A percentile compares a stretch with the other conserved stretches of the same genome.
Conservation (phyloP, 2,797 vertebrate species). For the Rhadinocentrus ornatus region DNA sequence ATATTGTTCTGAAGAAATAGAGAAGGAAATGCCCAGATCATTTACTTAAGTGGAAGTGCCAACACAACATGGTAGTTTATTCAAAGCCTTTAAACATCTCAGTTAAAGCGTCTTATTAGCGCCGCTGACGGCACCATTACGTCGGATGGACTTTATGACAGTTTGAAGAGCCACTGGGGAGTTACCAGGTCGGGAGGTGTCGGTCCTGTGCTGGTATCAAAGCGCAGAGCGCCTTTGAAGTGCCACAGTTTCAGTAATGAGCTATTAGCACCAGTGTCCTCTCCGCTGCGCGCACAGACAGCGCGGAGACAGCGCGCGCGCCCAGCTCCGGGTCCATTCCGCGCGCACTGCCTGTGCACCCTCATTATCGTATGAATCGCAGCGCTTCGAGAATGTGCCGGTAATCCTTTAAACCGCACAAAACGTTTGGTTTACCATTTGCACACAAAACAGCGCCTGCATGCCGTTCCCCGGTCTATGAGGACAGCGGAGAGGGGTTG, state of each 20-base stretch:
- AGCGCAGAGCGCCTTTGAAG: slow-evolving; percentile 25
- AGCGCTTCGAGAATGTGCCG: neutral
- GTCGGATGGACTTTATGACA: too few relatives aligned
- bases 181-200: too few relatives aligned
- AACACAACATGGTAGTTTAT: too few relatives aligned
- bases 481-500: neutral
- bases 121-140: too few relatives aligned
- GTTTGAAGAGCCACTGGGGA: too few relatives aligned
- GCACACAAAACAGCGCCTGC: slow-evolving; percentile 13
- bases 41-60: too few relatives aligned
- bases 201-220: slow-evolving; percentile 1
- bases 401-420: slow-evolving; percentile 17
- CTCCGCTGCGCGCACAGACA: too few relatives aligned
- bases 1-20: too few relatives aligned
- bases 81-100: too few relatives aligned
- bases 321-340: neutral
- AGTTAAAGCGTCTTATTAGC: too few relatives aligned
- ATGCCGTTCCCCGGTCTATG: neutral
- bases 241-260: slow-evolving; percentile 17
- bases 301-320: too few relatives aligned
- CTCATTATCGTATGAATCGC: slow-evolving; percentile 19
- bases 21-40: too few relatives aligned
- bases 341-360: neutral
- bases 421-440: slow-evolving; percentile 8
- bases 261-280: neutral